Evolutionary conservation across 35 echinoderm and acorn worm genomes (phyloP), one percentile per base, ranked within the genome.

Genomic region (Heliocidaris erythrogramma): DNA sequence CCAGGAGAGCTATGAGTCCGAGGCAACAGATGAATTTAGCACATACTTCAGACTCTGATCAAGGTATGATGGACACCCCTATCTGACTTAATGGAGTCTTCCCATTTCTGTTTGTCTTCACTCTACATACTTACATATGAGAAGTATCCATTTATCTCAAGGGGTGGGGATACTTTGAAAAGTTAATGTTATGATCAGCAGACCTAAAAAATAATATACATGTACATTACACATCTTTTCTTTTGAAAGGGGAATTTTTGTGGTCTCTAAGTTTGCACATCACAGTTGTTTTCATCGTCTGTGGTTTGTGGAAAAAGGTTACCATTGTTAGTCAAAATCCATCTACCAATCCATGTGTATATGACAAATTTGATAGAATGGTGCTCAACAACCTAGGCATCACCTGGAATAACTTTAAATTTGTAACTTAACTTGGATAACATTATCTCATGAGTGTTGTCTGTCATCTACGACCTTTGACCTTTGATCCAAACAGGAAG

Each of bases 21-120:
- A 90, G 94, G 53, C 94, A 91, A 8, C 94, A 92, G 8, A 60
- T 35, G 10, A 65, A 78, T 78, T 17, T 96, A 30, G 50, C 61
- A 16, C 94, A 95, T 21, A 96, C 94, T 4, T 97, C 97, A 14
- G 97, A 97, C 94, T 97, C 97, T 16, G 97, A 97, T 91, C 97
- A 94, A 95, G 97, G 97, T 97, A 88, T n/a, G 90, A 32, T 89
- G 18, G 12, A 89, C 87, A 89, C 47, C 31, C 87, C 87, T 89
- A 5, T 89, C 29, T 17, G 1, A 89, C 8, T 13, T 7, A 29
- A 89, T 48, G 6, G 18, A 47, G 24, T 5, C 30, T 89, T 32
- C 87, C 87, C 21, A 4, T 21, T n/a, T 87, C 12, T 35, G 9
- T 47, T 12, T 35, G 87, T 5, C 2, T 47, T 17, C 30, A 42